Percentiles rank a stretch among this genome's conserved stretches.
Conservation (phyloP, 1,140 invertebrate species). For the Drosophila eugracilis region DNA sequence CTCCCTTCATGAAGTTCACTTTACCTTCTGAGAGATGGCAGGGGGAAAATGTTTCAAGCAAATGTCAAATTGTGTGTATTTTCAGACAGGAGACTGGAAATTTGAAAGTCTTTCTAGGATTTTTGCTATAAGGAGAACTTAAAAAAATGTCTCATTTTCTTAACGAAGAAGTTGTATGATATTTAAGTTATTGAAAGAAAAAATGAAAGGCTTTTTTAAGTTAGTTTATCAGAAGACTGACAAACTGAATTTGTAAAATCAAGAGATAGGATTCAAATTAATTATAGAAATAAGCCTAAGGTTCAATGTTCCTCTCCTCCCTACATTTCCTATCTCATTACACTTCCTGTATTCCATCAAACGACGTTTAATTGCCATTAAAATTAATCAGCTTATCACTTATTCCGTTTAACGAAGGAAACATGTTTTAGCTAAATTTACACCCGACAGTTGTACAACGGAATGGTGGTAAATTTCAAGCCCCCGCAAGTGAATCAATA, state of each 20-base stretch:
- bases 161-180: neutral
- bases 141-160: neutral
- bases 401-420: slow-evolving; percentile 14
- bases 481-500: slow-evolving; percentile 61
- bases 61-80: slow-evolving; percentile 62
- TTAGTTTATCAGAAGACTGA: neutral
- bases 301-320: too few species aligned
- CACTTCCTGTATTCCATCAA: neutral
- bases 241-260: neutral
- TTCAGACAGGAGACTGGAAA: slow-evolving; percentile 12
- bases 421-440: slow-evolving; percentile 17
- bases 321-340: too few species aligned
- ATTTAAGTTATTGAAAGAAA: neutral
- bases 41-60: slow-evolving; percentile 45
- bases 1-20: slow-evolving; percentile 22
- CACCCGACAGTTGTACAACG: slow-evolving; percentile 3
- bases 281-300: too few species aligned
- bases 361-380: slow-evolving; percentile 36
- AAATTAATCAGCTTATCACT: slow-evolving; percentile 45
- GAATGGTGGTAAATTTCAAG: neutral
- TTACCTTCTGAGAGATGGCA: slow-evolving; percentile 14
- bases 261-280: too few species aligned
- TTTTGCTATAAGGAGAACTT: neutral
- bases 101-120: neutral
- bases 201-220: neutral